Percentiles rank a stretch among this genome's conserved stretches.
These are phyloP conservation scores for Ptychobarbus kaznakovi DNA, from an alignment of 2,797 vertebrate genomes.

Conservation along the genomic window DNA sequence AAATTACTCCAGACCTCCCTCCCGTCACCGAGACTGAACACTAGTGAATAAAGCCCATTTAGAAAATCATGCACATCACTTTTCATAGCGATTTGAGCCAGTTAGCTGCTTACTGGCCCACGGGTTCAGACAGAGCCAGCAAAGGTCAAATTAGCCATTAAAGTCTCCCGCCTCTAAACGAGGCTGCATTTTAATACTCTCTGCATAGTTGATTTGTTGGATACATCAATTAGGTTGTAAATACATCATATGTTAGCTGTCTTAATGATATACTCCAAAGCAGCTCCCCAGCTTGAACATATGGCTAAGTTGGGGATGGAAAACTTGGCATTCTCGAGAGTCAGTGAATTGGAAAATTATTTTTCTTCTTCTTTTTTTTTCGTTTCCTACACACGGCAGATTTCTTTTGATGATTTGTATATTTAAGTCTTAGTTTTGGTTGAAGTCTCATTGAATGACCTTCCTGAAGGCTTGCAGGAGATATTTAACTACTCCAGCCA, in stretches of 20 bases:
- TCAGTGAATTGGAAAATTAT: slow-evolving; percentile 46
- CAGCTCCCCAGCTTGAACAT: slow-evolving; percentile 54
- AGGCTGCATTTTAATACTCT: slow-evolving; percentile 65
- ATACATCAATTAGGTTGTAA: slow-evolving; percentile 66
- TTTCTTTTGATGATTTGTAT: slow-evolving; percentile 46
- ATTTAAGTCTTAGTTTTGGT: slow-evolving; percentile 40
- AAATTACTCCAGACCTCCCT: slow-evolving; percentile 21
- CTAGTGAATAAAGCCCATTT: slow-evolving; percentile 44
- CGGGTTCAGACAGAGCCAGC: slow-evolving; percentile 67
- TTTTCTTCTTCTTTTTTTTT: slow-evolving; percentile 31
- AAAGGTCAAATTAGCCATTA: slow-evolving; percentile 81
- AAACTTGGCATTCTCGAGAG: slow-evolving; percentile 55
- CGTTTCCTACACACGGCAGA: slow-evolving; percentile 21
- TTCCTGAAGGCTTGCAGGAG: slow-evolving; percentile 57
- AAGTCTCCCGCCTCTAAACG: slow-evolving; percentile 71
- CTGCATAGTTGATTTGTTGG: slow-evolving; percentile 67
- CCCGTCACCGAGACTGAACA: slow-evolving; percentile 2
- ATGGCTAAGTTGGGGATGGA: slow-evolving; percentile 53
- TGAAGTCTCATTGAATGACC: slow-evolving; percentile 56
- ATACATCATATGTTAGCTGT: slow-evolving; percentile 62
- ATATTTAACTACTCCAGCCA: slow-evolving; percentile 51
- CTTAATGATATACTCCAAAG: slow-evolving; percentile 59
- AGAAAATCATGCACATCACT: slow-evolving; percentile 53
- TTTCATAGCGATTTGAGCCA: slow-evolving; percentile 60
- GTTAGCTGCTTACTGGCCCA: slow-evolving; percentile 61